A percentile compares a stretch with the other conserved stretches of the same genome.
phyloP scores from a whole-genome alignment of 2,797 vertebrate genomes.

The Microcaecilia unicolor region DNA sequence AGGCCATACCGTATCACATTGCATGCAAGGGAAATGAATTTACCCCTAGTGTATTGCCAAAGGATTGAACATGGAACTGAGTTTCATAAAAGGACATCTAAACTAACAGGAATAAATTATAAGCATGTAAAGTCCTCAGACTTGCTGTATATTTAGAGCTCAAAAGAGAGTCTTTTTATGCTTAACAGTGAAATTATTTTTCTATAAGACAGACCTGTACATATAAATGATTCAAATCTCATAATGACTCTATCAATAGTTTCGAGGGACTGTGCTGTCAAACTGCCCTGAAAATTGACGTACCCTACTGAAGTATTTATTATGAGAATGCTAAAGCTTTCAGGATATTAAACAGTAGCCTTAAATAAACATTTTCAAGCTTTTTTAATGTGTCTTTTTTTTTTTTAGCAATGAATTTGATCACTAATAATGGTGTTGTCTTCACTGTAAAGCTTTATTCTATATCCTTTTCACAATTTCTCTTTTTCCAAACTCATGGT shows the following conservation, averaged over 20 bases:
- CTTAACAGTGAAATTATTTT: constrained; percentile 57
- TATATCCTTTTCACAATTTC: no score
- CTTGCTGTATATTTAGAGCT: constrained; percentile 41
- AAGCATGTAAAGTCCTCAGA: constrained; percentile 15
- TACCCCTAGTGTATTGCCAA: constrained; percentile 42
- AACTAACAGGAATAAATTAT: constrained; percentile 29
- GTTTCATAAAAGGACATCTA: constrained; percentile 26
- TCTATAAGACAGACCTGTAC: constrained; percentile 56
- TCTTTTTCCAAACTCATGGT: no score
- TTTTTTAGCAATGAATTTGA: no score
- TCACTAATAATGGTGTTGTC: no score
- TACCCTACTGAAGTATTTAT: constrained; percentile 46
- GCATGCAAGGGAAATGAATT: constrained; percentile 43
- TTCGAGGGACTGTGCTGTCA: constrained; percentile 19
- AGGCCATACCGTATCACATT: constrained; percentile 45
- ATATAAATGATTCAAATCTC: constrained; percentile 34
- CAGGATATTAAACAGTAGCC: constrained; percentile 54
- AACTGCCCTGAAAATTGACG: constrained; percentile 31
- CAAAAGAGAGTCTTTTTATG: constrained; percentile 33
- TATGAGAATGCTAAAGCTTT: constrained; percentile 54
- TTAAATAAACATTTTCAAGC: constrained; percentile 69
- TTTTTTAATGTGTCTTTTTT: constrained; percentile 32
- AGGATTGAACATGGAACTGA: constrained; percentile 41
- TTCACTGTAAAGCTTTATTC: no score
- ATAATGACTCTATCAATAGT: constrained; percentile 10